phyloP scores from a whole-genome alignment of 2,888 invertebrate species.

The Drosophila helvetica region DNA sequence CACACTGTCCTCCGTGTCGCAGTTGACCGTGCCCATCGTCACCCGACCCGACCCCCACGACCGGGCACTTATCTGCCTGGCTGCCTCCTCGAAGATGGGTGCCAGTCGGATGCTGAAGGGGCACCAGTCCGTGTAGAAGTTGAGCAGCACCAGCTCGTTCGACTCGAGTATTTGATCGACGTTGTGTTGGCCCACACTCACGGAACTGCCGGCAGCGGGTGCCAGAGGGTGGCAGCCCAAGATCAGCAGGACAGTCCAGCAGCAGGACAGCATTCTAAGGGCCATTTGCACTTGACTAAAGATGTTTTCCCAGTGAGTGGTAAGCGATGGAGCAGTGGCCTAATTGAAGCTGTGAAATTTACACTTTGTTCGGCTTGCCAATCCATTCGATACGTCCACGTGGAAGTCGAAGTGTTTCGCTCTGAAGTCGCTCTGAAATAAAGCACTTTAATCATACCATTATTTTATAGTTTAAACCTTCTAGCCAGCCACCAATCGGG shows the following conservation, averaged over 20 bases:
- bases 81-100: constrained; percentile 97
- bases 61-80: constrained; percentile 86
- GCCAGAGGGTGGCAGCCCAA: background rate
- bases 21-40: constrained; percentile 96
- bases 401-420: background rate
- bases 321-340: background rate
- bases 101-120: constrained; percentile 96
- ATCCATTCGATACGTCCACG: constrained; percentile 11
- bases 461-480: too few relatives aligned
- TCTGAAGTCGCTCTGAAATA: too few relatives aligned
- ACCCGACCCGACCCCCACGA: constrained; percentile 91
- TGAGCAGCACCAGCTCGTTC: constrained; percentile 97
- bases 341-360: background rate
- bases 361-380: background rate
- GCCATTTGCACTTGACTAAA: constrained; percentile 21
- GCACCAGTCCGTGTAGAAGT: constrained; percentile 99
- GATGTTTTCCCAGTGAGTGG: background rate
- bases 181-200: constrained; percentile 26
- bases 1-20: constrained; percentile 92
- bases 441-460: background rate
- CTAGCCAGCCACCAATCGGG: too few relatives aligned
- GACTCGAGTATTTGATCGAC: constrained; percentile 10
- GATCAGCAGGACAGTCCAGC: background rate
- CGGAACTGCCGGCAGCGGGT: background rate
- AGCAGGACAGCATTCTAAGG: background rate